Evolutionary conservation across 2,113 vertebrate genomes (phyloP).

Genomic region (Ageneiosus marmoratus): DNA sequence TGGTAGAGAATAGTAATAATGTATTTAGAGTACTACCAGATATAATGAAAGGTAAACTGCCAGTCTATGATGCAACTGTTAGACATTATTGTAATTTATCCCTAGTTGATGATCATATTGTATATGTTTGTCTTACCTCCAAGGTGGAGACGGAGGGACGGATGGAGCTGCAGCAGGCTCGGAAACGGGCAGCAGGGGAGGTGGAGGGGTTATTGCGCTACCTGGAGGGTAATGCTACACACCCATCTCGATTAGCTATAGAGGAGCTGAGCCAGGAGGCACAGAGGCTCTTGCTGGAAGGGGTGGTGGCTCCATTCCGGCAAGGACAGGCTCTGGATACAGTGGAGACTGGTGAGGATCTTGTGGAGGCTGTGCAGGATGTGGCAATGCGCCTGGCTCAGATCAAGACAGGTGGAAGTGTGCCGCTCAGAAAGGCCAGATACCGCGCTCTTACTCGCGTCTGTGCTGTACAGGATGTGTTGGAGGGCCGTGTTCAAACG

Average conservation of each 20-base stretch:
- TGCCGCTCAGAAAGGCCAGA: slow-evolving; percentile 87
- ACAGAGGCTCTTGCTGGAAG: slow-evolving; percentile 80
- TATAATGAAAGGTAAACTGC: not conserved
- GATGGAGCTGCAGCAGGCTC: slow-evolving; percentile 84
- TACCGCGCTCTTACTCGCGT: slow-evolving; percentile 88
- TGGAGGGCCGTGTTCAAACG: slow-evolving; percentile 80
- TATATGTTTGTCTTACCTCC: not conserved
- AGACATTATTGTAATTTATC: not conserved
- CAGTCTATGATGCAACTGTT: too few species aligned
- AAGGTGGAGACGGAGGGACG: slow-evolving; percentile 90
- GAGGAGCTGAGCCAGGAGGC: slow-evolving; percentile 85
- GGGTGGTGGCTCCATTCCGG: slow-evolving; percentile 80
- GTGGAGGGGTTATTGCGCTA: slow-evolving; percentile 88
- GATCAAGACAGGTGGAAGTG: slow-evolving; percentile 89
- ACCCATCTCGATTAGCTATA: slow-evolving; percentile 84
- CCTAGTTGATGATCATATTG: not conserved
- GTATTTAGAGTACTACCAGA: not conserved
- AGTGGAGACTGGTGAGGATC: slow-evolving; percentile 78
- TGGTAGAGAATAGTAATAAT: not conserved
- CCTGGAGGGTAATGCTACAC: slow-evolving; percentile 90
- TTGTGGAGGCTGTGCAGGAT: slow-evolving; percentile 89
- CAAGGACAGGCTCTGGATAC: slow-evolving; percentile 68
- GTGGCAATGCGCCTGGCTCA: slow-evolving; percentile 88
- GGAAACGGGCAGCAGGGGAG: slow-evolving; percentile 88
- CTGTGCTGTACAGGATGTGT: slow-evolving; percentile 89